Base-by-base conservation (phyloP, 2,797 vertebrate genomes). In the Macrochelys suwanniensis region DNA sequence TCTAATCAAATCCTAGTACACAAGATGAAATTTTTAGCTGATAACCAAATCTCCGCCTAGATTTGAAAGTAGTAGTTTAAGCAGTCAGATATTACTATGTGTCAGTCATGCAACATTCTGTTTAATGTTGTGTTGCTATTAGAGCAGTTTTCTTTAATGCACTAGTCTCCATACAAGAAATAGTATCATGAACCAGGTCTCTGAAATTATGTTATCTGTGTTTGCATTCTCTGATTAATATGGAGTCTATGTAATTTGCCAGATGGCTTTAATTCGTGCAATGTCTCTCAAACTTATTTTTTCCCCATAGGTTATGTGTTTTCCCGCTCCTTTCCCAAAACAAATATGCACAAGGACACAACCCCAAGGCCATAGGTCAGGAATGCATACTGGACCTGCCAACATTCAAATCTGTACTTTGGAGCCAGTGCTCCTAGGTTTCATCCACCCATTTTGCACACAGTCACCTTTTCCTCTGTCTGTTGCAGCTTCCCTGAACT, bases 401-500 rank as follows among this genome's bases (percentile, higher is more conserved):
- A 33, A 23, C 78, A 47, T 49, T 86, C 81, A 59, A 15, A 65
- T 82, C 13, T 78, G 11, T 78, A 1, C 61, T 25, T 76, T 85
- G 53, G 86, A 90, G 33, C 13, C 5, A 56, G 84, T 33, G 77
- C 25, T 26, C 82, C 87, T 80, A 61, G 3, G 89, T 61, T 42
- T 89, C 59, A 59, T 21, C 26, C 5, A 47, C 74, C 7, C 3
- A 5, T 93, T 90, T 93, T 13, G 79, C 61, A 16, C 11, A 11
- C 49, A 84, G 51, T 56, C 11, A n/a, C 5, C 11, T 93, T 90
- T 4, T 10, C 56, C 74, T 19, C 17, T 17, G 59, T 26, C 47
- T 83, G 26, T 57, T 74, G 2, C 11, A 21, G 87, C 91, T 95
- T 84, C 78, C 94, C 89, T 89, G 76, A 91, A 92, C 53, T 76